These are phyloP conservation scores for Drosophila tristis DNA, from an alignment of 1,140 invertebrate species.

Conservation along the genomic window DNA sequence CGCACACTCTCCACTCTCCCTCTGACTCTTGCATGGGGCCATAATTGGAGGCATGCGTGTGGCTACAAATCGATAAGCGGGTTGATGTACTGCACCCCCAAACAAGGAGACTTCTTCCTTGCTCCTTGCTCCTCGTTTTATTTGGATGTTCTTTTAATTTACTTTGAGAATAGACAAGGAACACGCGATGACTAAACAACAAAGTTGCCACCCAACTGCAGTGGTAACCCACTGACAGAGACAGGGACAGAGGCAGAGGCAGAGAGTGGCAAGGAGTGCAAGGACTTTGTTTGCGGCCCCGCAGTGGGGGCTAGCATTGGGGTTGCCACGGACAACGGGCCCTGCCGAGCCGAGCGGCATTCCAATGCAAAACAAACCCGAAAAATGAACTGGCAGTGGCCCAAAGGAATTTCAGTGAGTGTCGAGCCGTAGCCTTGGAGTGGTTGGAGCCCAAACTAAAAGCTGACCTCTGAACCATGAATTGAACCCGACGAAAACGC, in stretches of 20 bases:
- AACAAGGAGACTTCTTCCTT: slow-evolving; percentile 18
- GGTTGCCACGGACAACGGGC: slow-evolving; percentile 51
- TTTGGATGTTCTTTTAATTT: slow-evolving; percentile 38
- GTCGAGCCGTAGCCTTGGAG: slow-evolving; percentile 40
- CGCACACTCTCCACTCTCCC: not conserved
- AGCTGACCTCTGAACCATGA: too few relatives aligned
- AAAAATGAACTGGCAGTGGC: slow-evolving; percentile 19
- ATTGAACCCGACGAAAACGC: too few relatives aligned
- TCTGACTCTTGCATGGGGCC: slow-evolving; percentile 7
- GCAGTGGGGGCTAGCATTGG: not conserved
- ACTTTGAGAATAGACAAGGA: slow-evolving; percentile 51
- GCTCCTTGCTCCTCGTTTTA: slow-evolving; percentile 44
- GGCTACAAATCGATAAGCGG: slow-evolving; percentile 38
- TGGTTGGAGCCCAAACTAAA: slow-evolving; percentile 9
- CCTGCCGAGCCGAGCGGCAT: slow-evolving; percentile 18
- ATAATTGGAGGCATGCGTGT: slow-evolving; percentile 53
- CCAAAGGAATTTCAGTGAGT: slow-evolving; percentile 56
- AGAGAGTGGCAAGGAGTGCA: slow-evolving; percentile 27
- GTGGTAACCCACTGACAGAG: slow-evolving; percentile 67
- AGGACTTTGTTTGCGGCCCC: slow-evolving; percentile 60
- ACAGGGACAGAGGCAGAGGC: too few relatives aligned
- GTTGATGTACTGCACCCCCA: not conserved
- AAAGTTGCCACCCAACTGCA: slow-evolving; percentile 49
- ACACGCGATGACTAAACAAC: slow-evolving; percentile 36
- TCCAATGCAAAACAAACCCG: slow-evolving; percentile 67